Evolutionary conservation across 2,888 invertebrate species (phyloP).

Genomic region (Sussaba pulchella): DNA sequence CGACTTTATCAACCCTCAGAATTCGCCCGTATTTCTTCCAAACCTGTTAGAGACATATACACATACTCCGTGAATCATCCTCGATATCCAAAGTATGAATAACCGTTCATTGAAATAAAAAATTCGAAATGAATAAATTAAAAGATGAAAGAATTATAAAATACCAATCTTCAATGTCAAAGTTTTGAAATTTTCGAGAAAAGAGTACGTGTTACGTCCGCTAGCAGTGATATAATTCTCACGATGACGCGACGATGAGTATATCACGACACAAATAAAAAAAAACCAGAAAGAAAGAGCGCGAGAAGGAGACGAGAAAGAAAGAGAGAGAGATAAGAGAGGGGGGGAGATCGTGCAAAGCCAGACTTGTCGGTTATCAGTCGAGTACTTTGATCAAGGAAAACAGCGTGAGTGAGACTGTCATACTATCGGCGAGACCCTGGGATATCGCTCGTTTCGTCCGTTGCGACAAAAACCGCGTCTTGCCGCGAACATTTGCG

Average conservation of each 20-base stretch:
- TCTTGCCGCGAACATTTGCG: conserved; percentile 15
- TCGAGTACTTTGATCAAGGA: conserved; percentile 45
- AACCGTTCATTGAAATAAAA: conserved; percentile 1
- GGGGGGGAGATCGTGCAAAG: conserved; percentile 20
- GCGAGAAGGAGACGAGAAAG: background rate
- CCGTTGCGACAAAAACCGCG: background rate
- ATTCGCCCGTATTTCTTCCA: background rate
- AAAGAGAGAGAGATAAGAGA: conserved; percentile 1
- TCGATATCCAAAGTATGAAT: background rate
- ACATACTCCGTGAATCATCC: background rate
- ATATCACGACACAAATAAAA: background rate
- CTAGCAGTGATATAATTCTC: conserved; percentile 9
- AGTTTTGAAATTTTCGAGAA: background rate
- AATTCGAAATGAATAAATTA: background rate
- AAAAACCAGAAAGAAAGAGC: conserved; percentile 10
- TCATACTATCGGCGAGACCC: background rate
- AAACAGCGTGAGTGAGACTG: conserved; percentile 33
- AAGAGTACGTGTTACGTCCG: background rate
- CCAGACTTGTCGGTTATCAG: conserved; percentile 32
- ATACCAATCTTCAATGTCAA: background rate
- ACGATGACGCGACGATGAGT: conserved; percentile 7
- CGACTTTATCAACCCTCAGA: background rate
- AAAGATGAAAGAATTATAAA: no score
- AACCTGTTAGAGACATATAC: no score
- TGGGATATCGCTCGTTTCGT: conserved; percentile 1